These are phyloP conservation scores for Gobio occitaniae DNA, from an alignment of 2,797 vertebrate species.

Conservation along the genomic window DNA sequence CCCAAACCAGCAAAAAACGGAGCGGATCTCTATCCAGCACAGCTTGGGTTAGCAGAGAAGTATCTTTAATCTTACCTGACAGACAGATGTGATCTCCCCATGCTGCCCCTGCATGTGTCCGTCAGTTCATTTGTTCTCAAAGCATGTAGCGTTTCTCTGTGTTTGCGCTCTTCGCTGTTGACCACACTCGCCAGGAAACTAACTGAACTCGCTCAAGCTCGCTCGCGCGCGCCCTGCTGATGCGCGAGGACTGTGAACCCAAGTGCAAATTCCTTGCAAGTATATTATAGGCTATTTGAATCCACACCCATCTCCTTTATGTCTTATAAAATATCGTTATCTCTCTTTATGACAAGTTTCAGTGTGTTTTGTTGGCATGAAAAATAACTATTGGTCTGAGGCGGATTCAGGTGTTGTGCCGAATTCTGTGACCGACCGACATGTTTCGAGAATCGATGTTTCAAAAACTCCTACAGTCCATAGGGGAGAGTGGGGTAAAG, in stretches of 20 bases:
- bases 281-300: not conserved
- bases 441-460: not conserved
- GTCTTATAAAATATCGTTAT: not conserved
- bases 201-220: not conserved
- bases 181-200: not conserved
- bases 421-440: not conserved
- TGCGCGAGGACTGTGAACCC: not conserved
- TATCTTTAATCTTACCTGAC: constrained; percentile 28
- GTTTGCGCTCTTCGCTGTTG: not conserved
- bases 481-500: no score
- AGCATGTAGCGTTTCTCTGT: not conserved
- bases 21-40: not conserved
- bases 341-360: not conserved
- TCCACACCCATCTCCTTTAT: not conserved
- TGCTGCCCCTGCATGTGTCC: constrained; percentile 4
- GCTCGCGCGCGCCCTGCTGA: not conserved
- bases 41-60: not conserved
- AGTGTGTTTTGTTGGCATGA: not conserved
- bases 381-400: not conserved
- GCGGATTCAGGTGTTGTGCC: not conserved
- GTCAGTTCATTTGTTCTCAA: not conserved
- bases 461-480: not conserved
- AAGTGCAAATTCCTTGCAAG: not conserved
- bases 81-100: constrained; percentile 6
- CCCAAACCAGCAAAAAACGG: not conserved